Percentiles rank a stretch among this genome's conserved stretches.
These are phyloP conservation scores for Fulmarus glacialis DNA, from an alignment of 2,113 vertebrate species.

Conservation along the genomic window DNA sequence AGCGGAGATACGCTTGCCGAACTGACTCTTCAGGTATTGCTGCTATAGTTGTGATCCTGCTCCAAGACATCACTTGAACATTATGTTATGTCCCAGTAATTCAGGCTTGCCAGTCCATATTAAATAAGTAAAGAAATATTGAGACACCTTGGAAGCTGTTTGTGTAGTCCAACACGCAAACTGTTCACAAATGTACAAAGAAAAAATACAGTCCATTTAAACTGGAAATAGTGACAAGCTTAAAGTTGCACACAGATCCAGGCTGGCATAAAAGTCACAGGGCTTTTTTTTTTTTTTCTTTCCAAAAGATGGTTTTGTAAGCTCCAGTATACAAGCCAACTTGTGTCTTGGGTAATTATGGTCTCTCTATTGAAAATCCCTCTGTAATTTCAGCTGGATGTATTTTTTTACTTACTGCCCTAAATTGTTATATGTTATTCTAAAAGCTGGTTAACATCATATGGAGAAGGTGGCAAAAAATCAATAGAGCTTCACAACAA, in stretches of 20 bases:
- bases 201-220: not conserved
- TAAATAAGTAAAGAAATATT: not conserved
- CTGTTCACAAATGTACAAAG: not conserved
- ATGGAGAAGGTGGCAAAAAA: conserved; percentile 41
- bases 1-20: not conserved
- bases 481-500: conserved; percentile 24
- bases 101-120: not conserved
- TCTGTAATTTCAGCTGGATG: conserved; percentile 27
- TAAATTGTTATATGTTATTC: conserved; percentile 14
- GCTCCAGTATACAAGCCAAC: not conserved
- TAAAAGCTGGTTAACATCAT: conserved; percentile 34
- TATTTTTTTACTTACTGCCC: conserved; percentile 11
- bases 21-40: not conserved
- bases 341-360: not conserved
- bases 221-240: not conserved
- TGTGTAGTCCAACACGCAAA: not conserved
- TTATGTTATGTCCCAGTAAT: not conserved
- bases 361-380: not conserved
- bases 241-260: not conserved
- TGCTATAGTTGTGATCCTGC: not conserved
- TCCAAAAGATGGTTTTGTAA: not conserved
- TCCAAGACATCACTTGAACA: not conserved
- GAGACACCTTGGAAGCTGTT: not conserved
- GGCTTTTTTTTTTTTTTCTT: not conserved
- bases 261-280: not conserved